Evolutionary conservation across 2,797 vertebrate genomes (phyloP).

Genomic region (Enteromius treurensis): DNA sequence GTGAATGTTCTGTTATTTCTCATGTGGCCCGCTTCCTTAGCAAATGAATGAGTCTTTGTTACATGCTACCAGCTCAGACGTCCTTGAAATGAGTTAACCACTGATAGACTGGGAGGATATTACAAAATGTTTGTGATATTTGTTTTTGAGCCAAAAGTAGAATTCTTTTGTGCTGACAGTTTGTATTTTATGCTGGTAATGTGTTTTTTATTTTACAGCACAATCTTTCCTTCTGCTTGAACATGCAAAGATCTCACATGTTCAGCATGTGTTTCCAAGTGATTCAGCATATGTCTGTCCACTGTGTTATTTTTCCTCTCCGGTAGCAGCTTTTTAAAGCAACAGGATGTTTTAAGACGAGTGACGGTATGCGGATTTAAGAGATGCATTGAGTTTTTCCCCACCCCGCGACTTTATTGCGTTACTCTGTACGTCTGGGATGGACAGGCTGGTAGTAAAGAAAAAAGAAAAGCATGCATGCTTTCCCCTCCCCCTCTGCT

Average conservation of each 20-base stretch:
- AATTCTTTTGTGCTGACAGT: background rate
- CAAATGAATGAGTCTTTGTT: slow-evolving; percentile 36
- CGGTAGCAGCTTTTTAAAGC: slow-evolving; percentile 7
- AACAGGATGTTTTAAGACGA: slow-evolving; percentile 7
- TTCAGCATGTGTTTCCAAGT: slow-evolving; percentile 20
- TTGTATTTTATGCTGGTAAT: background rate
- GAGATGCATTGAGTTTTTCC: slow-evolving; percentile 4
- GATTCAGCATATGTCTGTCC: slow-evolving; percentile 28
- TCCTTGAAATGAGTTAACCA: slow-evolving; percentile 31
- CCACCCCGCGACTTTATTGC: background rate
- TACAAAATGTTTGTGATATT: background rate
- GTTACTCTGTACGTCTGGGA: slow-evolving; percentile 15
- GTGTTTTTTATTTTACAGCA: background rate
- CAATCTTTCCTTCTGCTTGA: background rate
- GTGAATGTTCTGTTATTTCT: slow-evolving; percentile 4
- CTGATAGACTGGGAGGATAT: background rate
- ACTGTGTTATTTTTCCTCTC: background rate
- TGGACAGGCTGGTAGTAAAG: slow-evolving; percentile 19
- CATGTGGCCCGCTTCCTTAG: slow-evolving; percentile 17
- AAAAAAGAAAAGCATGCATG: slow-evolving; percentile 1
- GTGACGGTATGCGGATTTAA: background rate
- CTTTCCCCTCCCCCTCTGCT: slow-evolving; percentile 28
- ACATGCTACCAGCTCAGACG: background rate
- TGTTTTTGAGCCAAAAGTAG: background rate
- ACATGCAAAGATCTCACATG: slow-evolving; percentile 21